Conservation (phyloP, 2,888 invertebrate species). For the Cryptocheilus praepositus region DNA sequence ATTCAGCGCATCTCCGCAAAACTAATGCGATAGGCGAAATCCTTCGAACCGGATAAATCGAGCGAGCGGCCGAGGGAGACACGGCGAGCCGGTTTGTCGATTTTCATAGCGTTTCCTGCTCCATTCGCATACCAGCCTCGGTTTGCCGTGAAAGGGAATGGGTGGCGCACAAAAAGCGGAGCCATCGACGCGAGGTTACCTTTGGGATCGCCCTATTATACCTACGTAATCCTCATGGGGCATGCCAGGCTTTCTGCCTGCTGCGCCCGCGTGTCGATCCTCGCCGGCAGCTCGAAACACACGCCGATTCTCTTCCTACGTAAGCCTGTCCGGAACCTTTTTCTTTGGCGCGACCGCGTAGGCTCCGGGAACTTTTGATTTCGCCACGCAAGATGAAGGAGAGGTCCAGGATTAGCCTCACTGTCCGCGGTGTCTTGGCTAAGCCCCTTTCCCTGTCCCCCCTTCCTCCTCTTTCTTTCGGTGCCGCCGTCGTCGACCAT, state of each 20-base stretch:
- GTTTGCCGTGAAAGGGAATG: too few relatives aligned
- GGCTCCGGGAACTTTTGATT: conserved; percentile 30
- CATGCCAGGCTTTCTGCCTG: conserved; percentile 27
- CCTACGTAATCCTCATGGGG: conserved; percentile 46
- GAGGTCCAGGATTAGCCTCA: conserved; percentile 61
- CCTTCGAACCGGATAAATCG: conserved; percentile 45
- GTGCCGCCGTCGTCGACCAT: conserved; percentile 44
- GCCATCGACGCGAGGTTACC: conserved; percentile 52
- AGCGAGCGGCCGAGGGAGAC: conserved; percentile 10
- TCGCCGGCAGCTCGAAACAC: neutral
- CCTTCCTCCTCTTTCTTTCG: conserved; percentile 3
- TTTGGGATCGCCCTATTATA: conserved; percentile 54
- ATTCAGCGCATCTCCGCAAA: conserved; percentile 52
- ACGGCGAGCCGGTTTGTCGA: conserved; percentile 20
- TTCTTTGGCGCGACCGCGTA: neutral
- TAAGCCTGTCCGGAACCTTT: conserved; percentile 1
- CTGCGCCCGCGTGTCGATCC: conserved; percentile 8
- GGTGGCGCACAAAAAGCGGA: conserved; percentile 41
- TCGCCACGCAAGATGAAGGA: conserved; percentile 31
- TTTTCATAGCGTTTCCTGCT: conserved; percentile 26
- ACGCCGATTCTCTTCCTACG: conserved; percentile 7
- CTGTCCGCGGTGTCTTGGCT: conserved; percentile 66
- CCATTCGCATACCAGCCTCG: conserved; percentile 1
- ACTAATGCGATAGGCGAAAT: conserved; percentile 43
- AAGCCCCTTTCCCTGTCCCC: conserved; percentile 47